Base-by-base conservation (phyloP, 2,888 invertebrate species). In the Platycheirus albimanus region DNA sequence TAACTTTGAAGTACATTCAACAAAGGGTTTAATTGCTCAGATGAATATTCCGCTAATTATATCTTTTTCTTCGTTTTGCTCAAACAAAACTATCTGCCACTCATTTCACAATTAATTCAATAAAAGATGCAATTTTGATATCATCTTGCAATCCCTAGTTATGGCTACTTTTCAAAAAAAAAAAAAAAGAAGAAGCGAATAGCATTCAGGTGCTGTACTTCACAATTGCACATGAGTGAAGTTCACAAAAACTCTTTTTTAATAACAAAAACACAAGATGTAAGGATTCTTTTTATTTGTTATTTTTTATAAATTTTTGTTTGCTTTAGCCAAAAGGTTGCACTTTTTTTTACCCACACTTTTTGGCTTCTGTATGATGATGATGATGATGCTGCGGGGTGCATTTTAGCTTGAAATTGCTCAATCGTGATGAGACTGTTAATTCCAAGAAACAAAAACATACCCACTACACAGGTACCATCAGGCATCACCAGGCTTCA, bases 371-470 rank as follows among this genome's bases (percentile, higher is more conserved):
- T 51, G 75, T 69, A 3, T 54, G 6, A n/a, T 28, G 43, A 24
- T 51, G 54, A 17, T 33, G 51, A 13, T 52, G 36, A 5, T 17
- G 30, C 47, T 63, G 43, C 43, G 17, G 78, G 66, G 36, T 61
- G 43, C 47, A 19, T 33, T 61, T 61, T 19, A 33, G 45, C 15
- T 49, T n/a, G 54, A 67, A 52, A 72, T 81, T 81, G 67, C 81
- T 81, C 81, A 81, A 72, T 81, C 81, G 77, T 81, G 77, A 81
- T 77, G 77, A 61, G 49, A 67, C 43, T 77, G 67, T 67, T 36
- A 67, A 77, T 77, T 77, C 71, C 33, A 49, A 43, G 67, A 52
- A 77, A 69, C 64, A 64, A 80, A 70, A 81, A 52, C 77, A 71
- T 67, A 66, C 67, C 71, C 54, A 72, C 66, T 41, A 30, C n/a